phyloP scores from a whole-genome alignment of 2,797 vertebrate genomes.

The Phylloscopus collybita region DNA sequence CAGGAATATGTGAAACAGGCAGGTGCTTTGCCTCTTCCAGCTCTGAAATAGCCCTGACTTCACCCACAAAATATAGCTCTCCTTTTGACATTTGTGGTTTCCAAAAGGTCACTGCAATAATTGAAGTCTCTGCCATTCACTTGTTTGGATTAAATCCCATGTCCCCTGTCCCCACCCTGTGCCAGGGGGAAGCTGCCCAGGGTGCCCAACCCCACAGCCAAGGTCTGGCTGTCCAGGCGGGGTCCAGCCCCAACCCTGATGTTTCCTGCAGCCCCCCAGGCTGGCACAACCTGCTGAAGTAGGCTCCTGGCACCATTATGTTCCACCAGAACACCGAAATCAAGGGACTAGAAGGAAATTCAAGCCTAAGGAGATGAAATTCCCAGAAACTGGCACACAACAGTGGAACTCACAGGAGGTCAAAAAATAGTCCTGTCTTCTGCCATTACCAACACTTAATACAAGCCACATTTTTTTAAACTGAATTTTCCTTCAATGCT shows the following conservation, averaged over 20 bases:
- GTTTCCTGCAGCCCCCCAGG: neutral
- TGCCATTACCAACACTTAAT: neutral
- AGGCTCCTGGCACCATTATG: neutral
- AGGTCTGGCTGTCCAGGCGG: neutral
- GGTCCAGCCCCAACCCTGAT: neutral
- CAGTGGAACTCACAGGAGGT: neutral
- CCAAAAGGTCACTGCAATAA: neutral
- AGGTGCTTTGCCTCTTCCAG: neutral
- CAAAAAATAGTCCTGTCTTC: neutral
- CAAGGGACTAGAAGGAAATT: neutral
- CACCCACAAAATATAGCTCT: neutral
- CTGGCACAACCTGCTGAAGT: neutral
- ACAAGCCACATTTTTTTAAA: neutral
- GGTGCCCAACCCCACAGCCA: accelerated
- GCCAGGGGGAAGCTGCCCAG: accelerated
- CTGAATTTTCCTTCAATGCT: neutral
- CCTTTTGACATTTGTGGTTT: neutral
- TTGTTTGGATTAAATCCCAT: neutral
- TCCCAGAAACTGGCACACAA: neutral
- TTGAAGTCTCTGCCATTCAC: neutral
- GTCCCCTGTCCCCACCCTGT: neutral
- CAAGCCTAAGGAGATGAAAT: neutral
- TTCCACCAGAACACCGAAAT: neutral
- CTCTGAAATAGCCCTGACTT: neutral
- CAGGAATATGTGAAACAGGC: neutral